Base-by-base conservation (phyloP, 1,140 invertebrate genomes). In the Helicoverpa armigera region DNA sequence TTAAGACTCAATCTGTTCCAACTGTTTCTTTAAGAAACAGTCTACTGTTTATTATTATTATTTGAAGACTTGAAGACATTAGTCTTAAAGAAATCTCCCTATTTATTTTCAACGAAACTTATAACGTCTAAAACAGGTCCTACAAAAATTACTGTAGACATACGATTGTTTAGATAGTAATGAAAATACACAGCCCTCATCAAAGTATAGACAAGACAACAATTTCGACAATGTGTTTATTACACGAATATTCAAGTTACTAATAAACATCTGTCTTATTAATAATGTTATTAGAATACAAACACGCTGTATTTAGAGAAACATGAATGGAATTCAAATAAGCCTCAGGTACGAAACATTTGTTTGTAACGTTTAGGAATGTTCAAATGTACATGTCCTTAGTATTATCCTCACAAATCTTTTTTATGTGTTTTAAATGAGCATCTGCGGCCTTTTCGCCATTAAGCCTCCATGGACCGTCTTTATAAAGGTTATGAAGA, bases 351-450 rank as follows among this genome's bases (percentile, higher is more conserved):
- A 58, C 31, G 35, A n/a, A 5, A 65, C n/a, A 63, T 23, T 65
- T 76, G 18, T 63, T 51, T 23, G 1, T 51, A 63, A 29, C 58
- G 63, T 63, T 76, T 63, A 50, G 56, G 35, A 18, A 31, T 31
- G 29, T 23, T 23, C 7, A 7, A 35, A 35, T 61, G 10, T 54
- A 60, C 43, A 14, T 73, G 16, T 10, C 63, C 43, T 61, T 61
- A 35, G 73, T 65, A 65, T 76, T 63, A 53, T 76, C 43, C 60
- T 63, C 48, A 65, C 48, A 65, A 75, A 75, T 61, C 72, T 14
- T 61, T 61, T 61, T 75, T 60, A 74, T 75, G 35, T 23, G 29
- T 61, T 50, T 75, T 18, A 50, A 75, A 75, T 75, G 72, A 61
- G 35, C 56, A 61, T 50, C 54, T 75, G 72, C 48, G n/a, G 18